phyloP scores from a whole-genome alignment of 2,797 vertebrate genomes.

The Acropternis orthonyx region DNA sequence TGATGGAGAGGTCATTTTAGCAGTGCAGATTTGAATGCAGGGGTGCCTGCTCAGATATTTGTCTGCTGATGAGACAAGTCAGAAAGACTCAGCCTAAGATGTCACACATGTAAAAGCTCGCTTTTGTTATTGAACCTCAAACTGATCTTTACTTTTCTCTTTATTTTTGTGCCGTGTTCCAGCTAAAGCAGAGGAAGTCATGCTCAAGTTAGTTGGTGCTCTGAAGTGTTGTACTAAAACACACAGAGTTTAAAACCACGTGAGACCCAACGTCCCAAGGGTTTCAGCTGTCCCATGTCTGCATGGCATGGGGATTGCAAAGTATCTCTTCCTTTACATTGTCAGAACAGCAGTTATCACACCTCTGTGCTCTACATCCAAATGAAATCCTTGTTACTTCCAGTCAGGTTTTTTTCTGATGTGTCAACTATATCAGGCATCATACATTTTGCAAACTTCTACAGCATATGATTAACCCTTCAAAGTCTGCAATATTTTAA shows the following conservation, averaged over 20 bases:
- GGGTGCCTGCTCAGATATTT: neutral
- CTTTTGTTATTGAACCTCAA: neutral
- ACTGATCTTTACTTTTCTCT: neutral
- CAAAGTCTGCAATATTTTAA: neutral
- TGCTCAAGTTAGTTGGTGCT: neutral
- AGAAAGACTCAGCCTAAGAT: neutral
- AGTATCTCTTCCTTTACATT: neutral
- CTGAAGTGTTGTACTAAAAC: neutral
- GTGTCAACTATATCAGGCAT: neutral
- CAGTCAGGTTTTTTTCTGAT: neutral
- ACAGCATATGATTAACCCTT: neutral
- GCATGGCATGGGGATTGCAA: neutral
- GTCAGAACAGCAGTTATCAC: neutral
- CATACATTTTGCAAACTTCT: neutral
- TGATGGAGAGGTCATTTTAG: neutral
- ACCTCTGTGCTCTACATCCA: neutral
- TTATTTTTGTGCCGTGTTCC: fast-evolving
- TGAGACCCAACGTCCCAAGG: neutral
- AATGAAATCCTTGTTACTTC: neutral
- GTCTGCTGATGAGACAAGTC: neutral
- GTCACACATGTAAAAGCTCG: neutral
- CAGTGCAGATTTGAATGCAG: neutral
- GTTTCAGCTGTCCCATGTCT: neutral
- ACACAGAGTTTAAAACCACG: fast-evolving
- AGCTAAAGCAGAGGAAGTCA: neutral